Evolutionary conservation across 2,113 vertebrate genomes (phyloP).

Genomic region (Lichenostomus cassidix): DNA sequence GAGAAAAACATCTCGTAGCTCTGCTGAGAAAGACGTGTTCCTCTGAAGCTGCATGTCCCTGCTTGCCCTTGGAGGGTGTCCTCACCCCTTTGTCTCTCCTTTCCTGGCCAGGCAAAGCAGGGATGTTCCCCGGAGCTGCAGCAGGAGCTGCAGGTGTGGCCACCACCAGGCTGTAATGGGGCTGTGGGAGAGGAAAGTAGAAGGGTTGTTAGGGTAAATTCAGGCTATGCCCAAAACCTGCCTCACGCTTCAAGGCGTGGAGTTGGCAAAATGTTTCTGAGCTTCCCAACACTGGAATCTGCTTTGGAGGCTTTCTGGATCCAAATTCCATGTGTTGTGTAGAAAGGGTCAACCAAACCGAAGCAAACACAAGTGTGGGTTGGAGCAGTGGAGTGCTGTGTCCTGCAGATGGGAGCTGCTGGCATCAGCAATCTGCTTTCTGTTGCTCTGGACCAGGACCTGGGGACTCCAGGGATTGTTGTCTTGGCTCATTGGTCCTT

Average conservation of each 20-base stretch:
- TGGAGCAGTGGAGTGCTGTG: rapidly evolving
- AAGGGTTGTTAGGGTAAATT: not conserved
- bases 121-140: not conserved
- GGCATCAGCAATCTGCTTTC: not conserved
- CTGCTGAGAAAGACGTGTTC: not conserved
- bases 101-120: not conserved
- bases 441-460: not conserved
- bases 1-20: not conserved
- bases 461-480: not conserved
- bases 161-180: not conserved
- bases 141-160: not conserved
- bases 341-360: not conserved
- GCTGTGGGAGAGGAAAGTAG: not conserved
- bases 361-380: rapidly evolving
- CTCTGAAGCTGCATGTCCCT: not conserved
- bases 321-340: not conserved
- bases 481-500: not conserved
- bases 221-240: not conserved
- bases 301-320: not conserved
- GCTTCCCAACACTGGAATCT: not conserved
- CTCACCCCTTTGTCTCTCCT: not conserved
- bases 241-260: not conserved
- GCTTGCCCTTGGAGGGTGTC: not conserved
- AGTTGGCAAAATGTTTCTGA: not conserved
- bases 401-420: not conserved